Evolutionary conservation across 1,140 invertebrate species (phyloP), one percentile per base, ranked within the genome.

Genomic region (Thaumatotibia leucotreta): DNA sequence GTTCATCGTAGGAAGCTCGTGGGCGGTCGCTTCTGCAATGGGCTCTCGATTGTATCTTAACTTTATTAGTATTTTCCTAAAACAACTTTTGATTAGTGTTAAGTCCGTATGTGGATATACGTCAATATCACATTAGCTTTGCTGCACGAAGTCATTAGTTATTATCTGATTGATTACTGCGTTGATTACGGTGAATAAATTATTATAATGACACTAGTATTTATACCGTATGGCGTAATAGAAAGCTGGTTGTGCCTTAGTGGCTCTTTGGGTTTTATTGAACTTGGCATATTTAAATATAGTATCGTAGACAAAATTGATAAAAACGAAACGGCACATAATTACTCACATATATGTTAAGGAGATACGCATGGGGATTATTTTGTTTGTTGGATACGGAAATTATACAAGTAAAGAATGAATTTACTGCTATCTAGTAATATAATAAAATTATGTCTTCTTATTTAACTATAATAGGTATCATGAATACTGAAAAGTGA

Each of bases 141-240:
- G 39, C 39, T 20, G 39, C 24, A 24, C 50, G 50, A 29, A 27
- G 52, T 58, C 52, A 58, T 58, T 58, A 58, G 23, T 14, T 8
- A 5, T 6, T 24, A 58, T 58, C 52, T 58, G 52, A 58, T 58
- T 58, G 52, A 58, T 27, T 27, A 14, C 24, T 58, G 52, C 11
- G n/a, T 58, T 58, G 52, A 58, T 58, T 58, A 27, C 4, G 52
- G 52, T 52, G 52, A 14, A 58, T 58, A 58, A 31, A 58, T 58
- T 58, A 58, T 29, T 27, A 17, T 58, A 58, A 58, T 58, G 52
- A 58, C 29, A 58, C 52, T 14, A 11, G 22, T 14, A 58, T 29
- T 58, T 58, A 58, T 27, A 58, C 52, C 52, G 52, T 58, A 58
- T 58, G 52, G 23, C 14, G n/a, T 27, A 58, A 45, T 45, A 45